Base-by-base conservation (phyloP, 2,113 vertebrate species). In the Fulmarus glacialis region DNA sequence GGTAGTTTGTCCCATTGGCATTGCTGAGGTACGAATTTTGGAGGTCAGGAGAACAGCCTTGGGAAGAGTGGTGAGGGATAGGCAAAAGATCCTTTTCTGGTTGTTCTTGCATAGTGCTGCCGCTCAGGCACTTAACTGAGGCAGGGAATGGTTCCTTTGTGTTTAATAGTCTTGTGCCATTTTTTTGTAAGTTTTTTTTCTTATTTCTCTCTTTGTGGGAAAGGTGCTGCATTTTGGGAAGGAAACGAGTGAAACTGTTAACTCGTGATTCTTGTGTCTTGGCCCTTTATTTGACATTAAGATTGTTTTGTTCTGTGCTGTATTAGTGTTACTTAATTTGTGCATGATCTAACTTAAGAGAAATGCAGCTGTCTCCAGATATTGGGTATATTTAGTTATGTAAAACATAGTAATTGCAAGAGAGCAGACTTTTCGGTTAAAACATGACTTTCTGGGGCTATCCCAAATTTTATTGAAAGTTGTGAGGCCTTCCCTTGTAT, bases 231-330 rank as follows among this genome's bases (percentile, higher is more conserved):
- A 1, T 62, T 87, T 81, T 64, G 6, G 5, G 36, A 80, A 82
- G 38, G 70, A 87, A 62, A 52, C 0, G 0, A 47, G 50, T 81
- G 70, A 58, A 75, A 29, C 42, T 50, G 15, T 15, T 58, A 34
- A 23, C 5, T 75, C 0, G 0, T 62, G 8, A 7, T 75, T 79
- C 70, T 85, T 90, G 27, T 2, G 1, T 27, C 68, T 53, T 82
- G 32, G 15, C 15, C 13, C 21, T 83, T 77, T 81, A 34, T 74
- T 92, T 89, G 66, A 20, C 11, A 13, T 70, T 30, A 43, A n/a
- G 24, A 27, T 17, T n/a, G 4, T 60, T 82, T 60, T 64, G 29
- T 66, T 72, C 29, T 60, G 8, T 68, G 26, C 43, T 56, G 3
- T 36, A 6, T 66, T 48, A 42, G 7, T 71, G 38, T 53, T 78